phyloP scores from a whole-genome alignment of 2,113 vertebrate genomes.

The Fulmarus glacialis region DNA sequence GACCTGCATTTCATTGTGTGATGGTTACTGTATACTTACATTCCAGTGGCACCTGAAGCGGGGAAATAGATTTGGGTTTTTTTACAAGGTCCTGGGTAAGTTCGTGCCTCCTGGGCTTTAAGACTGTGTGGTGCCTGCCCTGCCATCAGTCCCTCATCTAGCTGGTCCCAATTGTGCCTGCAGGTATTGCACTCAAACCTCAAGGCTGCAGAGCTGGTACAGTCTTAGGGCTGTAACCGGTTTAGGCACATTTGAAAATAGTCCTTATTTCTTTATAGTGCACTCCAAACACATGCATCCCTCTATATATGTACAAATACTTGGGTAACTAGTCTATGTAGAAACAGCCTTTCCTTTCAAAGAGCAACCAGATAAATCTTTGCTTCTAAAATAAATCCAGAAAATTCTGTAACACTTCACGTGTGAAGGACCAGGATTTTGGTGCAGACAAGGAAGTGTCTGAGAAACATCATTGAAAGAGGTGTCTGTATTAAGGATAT shows the following conservation, averaged over 20 bases:
- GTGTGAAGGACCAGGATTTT: neutral
- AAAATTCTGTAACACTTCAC: neutral
- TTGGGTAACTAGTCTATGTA: neutral
- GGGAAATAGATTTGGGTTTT: neutral
- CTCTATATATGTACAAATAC: neutral
- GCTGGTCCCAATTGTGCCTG: neutral
- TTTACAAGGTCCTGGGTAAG: neutral
- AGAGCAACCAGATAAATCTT: neutral
- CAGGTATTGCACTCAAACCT: neutral
- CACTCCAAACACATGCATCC: fast-evolving
- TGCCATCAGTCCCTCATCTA: neutral
- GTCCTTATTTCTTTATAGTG: neutral
- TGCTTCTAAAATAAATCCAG: neutral
- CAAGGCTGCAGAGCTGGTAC: neutral
- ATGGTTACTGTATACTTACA: neutral
- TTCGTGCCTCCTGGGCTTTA: neutral
- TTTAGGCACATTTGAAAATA: neutral
- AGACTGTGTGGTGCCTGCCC: neutral
- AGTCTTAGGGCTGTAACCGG: neutral
- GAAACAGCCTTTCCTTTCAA: neutral
- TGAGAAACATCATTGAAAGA: neutral
- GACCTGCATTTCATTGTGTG: neutral
- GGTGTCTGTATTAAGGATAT: neutral
- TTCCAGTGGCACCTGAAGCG: neutral
- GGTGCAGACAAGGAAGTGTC: neutral